Evolutionary conservation across 2,888 invertebrate genomes (phyloP), one percentile per base, ranked within the genome.

Genomic region (Allacma fusca): DNA sequence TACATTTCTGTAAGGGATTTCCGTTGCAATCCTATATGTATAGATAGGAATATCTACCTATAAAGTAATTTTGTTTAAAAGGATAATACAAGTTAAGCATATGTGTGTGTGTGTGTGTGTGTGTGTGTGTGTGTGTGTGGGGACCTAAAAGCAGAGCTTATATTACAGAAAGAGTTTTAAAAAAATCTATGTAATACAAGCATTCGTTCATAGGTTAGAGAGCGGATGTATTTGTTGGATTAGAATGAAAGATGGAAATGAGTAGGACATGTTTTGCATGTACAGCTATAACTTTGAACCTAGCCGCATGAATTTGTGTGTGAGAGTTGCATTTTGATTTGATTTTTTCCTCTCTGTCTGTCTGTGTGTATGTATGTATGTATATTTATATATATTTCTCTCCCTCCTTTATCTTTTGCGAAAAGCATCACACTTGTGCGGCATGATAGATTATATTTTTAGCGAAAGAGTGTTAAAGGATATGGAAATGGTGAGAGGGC

Each of bases 231-330:
- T 50, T 50, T 50, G 50, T 13, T 50, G 40, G n/a, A n/a, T n/a
- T n/a, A n/a, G 40, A 40, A 40, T 40, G 50, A 50, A 50, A 19
- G 50, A 50, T 50, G 50, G 50, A 13, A 50, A 50, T 50, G 50
- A 50, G 50, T 50, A 16, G 50, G 50, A 50, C 50, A 50, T 50
- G 50, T 50, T 50, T 50, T 50, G 50, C 50, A 50, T 50, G 16
- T 13, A 50, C n/a, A 2, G 9, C n/a, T 50, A 16, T 50, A n/a
- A n/a, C 50, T 50, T 50, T 50, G 50, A 50, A 50, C 50, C 19
- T 5, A 50, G 50, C 50, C 50, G 50, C 50, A 50, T n/a, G 50
- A 50, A 19, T 50, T 50, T 50, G 50, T 50, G 50, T 34, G 34
- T 12, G 50, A 50, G 50, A 50, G 50, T 50, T 50, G 50, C 5